Base-by-base conservation (phyloP, 2,797 vertebrate genomes). In the Prionace glauca region DNA sequence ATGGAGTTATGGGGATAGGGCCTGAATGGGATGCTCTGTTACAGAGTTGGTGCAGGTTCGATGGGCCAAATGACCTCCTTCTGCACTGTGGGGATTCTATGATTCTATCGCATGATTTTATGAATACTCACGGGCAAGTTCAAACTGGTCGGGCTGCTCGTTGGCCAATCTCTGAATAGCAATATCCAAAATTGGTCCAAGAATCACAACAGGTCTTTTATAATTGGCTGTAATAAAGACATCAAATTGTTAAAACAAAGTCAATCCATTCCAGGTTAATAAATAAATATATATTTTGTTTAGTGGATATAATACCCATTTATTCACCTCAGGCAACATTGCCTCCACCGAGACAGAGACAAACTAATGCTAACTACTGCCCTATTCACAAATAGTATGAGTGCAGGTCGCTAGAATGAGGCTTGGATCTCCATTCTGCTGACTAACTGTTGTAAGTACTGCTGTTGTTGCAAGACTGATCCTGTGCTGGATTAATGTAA, bases 161-260 rank as follows among this genome's bases (percentile, higher is more conserved):
- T 91, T 97, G 81, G 97, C 97, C 97, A 99, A 96, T 96, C 98
- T 99, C 96, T 99, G 98, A 98, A 99, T 98, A 45, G 99, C 98
- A 0, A 99, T 98, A 69, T 99, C 99, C 0, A 99, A 98, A 1
- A 99, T 98, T 20, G 99, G 99, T 79, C 99, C 99, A 97, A 99
- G 97, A 95, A 99, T 98, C 96, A 99, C 99, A 72, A 99, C 98
- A 0, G 99, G 99, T 0, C 99, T 97, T 97, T 98, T 99, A 97
- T 99, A 99, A 96, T 97, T 98, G 96, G 99, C 99, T 99, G 97
- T 14, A 96, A 96, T 69, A 36, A 96, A 45, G 95, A 84, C 60
- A 88, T 12, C 29, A 60, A 16, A 60, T 16, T 60, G 32, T 90
- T 60, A 90, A 91, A 32, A 60, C 24, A 92, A 67, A 91, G 24